Evolutionary conservation across 2,888 invertebrate species (phyloP), one percentile per base, ranked within the genome.

Genomic region (Lasius platythorax): DNA sequence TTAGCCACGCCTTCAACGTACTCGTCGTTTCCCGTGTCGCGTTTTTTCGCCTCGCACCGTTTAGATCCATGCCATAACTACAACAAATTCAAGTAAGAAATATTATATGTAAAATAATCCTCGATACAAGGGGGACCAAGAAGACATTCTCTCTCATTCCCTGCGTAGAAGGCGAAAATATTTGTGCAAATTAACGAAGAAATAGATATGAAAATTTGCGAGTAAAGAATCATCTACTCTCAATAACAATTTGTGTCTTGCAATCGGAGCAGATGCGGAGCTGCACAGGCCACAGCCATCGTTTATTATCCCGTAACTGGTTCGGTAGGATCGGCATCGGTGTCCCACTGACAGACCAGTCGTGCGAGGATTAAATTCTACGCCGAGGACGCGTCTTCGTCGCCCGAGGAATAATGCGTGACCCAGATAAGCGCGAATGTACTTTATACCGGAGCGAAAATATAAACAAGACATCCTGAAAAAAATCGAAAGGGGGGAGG

Each of bases 1-100:
- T 99, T 70, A 99, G 96, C 99, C 99, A 99, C 68, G 99, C 99
- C 95, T 99, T 99, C 72, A 99, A 96, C 33, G 99, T 99, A 94
- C 98, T 98, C 82, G 99, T 99, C 64, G 99, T 99, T 96, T 99
- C 99, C 87, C 99, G 96, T 37, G 99, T 99, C 83, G 99, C 99
- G 95, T 99, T 99, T 96, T 99, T 99, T 93, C 99, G 96, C 94
- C 99, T 96, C 84, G 98, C 98, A 18, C 99, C 99, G 95, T 99
- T 99, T 92, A 99, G 96, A 95, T 99, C 99, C 97, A 98, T 98
- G 87, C 98, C 98, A 95, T 98, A 99, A 94, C 98, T 98, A 96
- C 43, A 96, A 96, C 94, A 93, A 18, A 33, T 40, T 12, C 63
- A 83, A 68, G n/a, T 6, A 18, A 67, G 9, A 83, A 75, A 74